Evolutionary conservation across 2,888 invertebrate species (phyloP).

Genomic region (Philhelius pedissequus): DNA sequence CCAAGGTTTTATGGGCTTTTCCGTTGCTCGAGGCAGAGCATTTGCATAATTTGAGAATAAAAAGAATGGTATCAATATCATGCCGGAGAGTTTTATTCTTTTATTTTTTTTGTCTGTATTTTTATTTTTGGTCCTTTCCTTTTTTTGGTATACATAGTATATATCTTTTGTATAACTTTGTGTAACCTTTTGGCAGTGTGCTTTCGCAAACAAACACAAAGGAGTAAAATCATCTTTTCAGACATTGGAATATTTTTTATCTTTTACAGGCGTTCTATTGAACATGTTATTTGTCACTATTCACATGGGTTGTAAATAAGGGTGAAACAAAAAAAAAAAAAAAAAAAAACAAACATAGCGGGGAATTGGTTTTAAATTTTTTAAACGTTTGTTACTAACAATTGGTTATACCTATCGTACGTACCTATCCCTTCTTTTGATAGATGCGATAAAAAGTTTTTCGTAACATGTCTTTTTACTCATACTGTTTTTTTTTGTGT

Average conservation of each 20-base stretch:
- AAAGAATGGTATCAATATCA: constrained; percentile 66
- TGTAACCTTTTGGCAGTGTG: constrained; percentile 38
- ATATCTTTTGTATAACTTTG: constrained; percentile 29
- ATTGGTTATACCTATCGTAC: constrained; percentile 4
- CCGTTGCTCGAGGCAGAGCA: constrained; percentile 55
- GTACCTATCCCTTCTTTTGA: not conserved
- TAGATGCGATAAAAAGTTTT: constrained; percentile 19
- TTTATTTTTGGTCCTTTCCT: not conserved
- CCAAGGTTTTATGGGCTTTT: constrained; percentile 54
- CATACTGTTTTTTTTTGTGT: not conserved
- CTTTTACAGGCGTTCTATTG: constrained; percentile 8
- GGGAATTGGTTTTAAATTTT: constrained; percentile 20
- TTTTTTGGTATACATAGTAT: not conserved
- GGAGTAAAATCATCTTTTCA: constrained; percentile 12
- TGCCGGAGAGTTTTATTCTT: constrained; percentile 52
- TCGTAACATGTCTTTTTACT: not conserved
- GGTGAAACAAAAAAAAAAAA: not conserved
- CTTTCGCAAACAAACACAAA: constrained; percentile 2
- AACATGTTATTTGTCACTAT: constrained; percentile 34
- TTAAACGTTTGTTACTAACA: constrained; percentile 5
- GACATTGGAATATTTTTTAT: constrained; percentile 19
- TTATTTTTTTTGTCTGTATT: constrained; percentile 11
- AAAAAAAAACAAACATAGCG: not conserved
- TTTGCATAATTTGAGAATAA: constrained; percentile 68
- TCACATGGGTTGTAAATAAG: constrained; percentile 22